phyloP scores from a whole-genome alignment of 2,113 vertebrate species.

The Prionailurus viverrinus region DNA sequence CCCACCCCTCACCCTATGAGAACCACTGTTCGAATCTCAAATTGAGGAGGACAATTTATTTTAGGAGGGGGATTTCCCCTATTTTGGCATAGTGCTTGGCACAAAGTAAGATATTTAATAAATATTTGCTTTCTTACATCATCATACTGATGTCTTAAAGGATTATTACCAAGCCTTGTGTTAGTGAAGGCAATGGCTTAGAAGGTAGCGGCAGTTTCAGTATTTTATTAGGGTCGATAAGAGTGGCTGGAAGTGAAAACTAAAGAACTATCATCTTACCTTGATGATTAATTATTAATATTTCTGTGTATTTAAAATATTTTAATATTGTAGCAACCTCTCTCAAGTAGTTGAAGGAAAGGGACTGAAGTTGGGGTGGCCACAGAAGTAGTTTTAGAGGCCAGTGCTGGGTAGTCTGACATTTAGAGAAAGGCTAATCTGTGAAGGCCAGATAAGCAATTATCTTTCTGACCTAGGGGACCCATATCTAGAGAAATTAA shows the following conservation, averaged over 20 bases:
- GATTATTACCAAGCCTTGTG: conserved; percentile 16
- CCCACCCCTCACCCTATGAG: neutral
- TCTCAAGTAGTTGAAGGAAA: conserved; percentile 48
- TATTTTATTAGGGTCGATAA: neutral
- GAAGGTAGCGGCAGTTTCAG: neutral
- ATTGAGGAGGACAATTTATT: neutral
- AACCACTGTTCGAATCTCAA: conserved; percentile 17
- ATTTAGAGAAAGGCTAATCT: conserved; percentile 36
- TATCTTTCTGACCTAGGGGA: conserved; percentile 15
- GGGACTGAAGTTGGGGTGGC: neutral
- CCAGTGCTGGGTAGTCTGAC: neutral
- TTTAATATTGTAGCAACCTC: conserved; percentile 15
- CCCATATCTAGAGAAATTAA: conserved; percentile 51
- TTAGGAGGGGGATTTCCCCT: neutral
- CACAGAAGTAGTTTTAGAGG: neutral
- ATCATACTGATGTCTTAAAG: conserved; percentile 1
- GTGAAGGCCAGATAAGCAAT: neutral
- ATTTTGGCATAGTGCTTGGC: neutral
- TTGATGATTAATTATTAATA: conserved; percentile 49
- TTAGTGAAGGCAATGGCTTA: conserved; percentile 24
- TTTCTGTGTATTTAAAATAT: conserved; percentile 40
- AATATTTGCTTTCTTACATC: conserved; percentile 11
- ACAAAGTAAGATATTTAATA: neutral
- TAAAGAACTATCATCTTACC: conserved; percentile 31
- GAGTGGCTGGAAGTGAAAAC: neutral